phyloP scores from a whole-genome alignment of 2,113 vertebrate species.

The Malurus alboscapulatus region DNA sequence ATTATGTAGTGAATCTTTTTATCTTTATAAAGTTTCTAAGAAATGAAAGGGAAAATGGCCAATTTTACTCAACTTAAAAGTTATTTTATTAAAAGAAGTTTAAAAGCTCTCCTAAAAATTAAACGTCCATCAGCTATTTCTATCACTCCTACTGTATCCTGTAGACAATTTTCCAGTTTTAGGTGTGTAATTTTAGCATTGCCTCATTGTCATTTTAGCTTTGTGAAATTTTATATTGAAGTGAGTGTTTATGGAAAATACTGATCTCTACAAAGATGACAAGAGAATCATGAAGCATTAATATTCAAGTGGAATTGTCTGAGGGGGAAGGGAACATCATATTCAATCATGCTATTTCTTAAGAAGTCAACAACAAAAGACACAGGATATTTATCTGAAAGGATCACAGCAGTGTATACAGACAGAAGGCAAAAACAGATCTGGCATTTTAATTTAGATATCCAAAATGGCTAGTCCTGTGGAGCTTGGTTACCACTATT shows the following conservation, averaged over 20 bases:
- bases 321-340: not conserved
- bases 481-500: not conserved
- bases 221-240: not conserved
- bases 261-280: not conserved
- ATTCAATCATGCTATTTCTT: not conserved
- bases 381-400: not conserved
- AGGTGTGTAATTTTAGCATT: not conserved
- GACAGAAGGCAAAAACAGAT: not conserved
- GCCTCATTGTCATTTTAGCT: not conserved
- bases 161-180: not conserved
- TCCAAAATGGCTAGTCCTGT: not conserved
- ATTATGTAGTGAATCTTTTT: not conserved
- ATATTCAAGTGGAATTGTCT: conserved; percentile 26
- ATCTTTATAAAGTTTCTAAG: not conserved
- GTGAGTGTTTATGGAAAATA: not conserved
- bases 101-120: not conserved
- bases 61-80: not conserved
- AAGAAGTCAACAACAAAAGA: conserved; percentile 16
- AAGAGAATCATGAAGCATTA: conserved; percentile 1
- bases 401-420: not conserved
- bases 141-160: not conserved
- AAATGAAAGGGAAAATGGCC: not conserved
- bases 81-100: not conserved
- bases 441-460: conserved; percentile 40
- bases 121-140: not conserved